Conservation (phyloP, 2,797 vertebrate genomes). For the Lacerta viridis region DNA sequence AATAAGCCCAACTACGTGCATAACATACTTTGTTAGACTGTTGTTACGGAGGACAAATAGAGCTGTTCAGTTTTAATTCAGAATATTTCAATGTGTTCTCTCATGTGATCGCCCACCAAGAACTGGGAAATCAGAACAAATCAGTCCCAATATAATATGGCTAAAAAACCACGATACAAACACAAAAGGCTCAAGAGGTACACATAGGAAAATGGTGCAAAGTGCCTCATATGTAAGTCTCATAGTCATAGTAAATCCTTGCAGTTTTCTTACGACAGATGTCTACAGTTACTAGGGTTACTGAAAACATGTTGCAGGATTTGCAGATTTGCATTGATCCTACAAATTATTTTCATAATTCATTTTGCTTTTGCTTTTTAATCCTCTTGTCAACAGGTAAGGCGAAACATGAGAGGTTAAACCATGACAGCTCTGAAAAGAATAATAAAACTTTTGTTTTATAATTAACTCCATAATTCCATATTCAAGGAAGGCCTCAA, state of each 20-base stretch:
- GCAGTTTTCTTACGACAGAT: not conserved
- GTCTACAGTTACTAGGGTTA: not conserved
- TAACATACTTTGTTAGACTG: not conserved
- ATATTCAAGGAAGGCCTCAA: too few relatives aligned
- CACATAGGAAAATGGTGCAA: not conserved
- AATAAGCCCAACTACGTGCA: not conserved
- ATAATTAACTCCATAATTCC: too few relatives aligned
- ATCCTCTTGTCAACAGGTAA: too few relatives aligned
- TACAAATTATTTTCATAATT: too few relatives aligned
- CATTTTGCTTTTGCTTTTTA: too few relatives aligned
- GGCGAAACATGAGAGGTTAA: not conserved
- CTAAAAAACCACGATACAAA: not conserved
- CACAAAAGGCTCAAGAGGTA: not conserved
- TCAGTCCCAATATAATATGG: not conserved
- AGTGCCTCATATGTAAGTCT: not conserved
- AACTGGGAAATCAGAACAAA: not conserved
- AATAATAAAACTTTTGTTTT: too few relatives aligned
- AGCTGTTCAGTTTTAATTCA: not conserved
- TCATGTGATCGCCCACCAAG: not conserved
- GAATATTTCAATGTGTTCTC: not conserved
- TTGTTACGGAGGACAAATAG: not conserved
- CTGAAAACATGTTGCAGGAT: not conserved
- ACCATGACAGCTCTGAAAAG: too few relatives aligned
- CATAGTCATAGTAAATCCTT: not conserved
- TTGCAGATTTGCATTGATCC: not conserved